phyloP scores from a whole-genome alignment of 2,888 invertebrate species.

The Ophion ellenae region DNA sequence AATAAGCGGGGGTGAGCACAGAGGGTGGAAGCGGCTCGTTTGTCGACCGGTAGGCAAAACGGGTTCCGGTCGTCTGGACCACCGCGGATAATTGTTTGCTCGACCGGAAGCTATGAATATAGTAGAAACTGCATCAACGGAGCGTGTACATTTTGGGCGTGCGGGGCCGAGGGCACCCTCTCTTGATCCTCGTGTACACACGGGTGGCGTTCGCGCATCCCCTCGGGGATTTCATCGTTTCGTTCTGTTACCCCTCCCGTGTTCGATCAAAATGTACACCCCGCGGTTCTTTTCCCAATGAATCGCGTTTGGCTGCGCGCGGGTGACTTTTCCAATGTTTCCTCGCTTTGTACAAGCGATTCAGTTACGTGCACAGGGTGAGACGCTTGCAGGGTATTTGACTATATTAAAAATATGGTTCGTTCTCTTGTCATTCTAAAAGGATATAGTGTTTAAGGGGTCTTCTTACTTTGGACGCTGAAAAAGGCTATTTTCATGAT shows the following conservation, averaged over 20 bases:
- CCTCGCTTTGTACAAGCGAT: conserved; percentile 3
- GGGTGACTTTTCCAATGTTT: conserved; percentile 17
- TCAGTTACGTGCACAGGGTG: conserved; percentile 27
- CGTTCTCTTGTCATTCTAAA: too few species aligned
- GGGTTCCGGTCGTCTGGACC: conserved; percentile 72
- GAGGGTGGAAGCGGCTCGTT: conserved; percentile 27
- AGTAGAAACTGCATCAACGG: conserved; percentile 52
- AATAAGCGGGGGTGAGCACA: conserved; percentile 2
- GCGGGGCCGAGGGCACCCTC: conserved; percentile 22
- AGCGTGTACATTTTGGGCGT: conserved; percentile 33
- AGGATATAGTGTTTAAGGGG: too few species aligned
- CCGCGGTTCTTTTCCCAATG: neutral
- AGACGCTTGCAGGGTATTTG: neutral
- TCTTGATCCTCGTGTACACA: conserved; percentile 2
- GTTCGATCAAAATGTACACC: conserved; percentile 43
- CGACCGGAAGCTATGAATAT: conserved; percentile 79
- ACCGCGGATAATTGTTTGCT: conserved; percentile 79
- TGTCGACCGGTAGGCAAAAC: conserved; percentile 73
- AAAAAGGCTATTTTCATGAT: too few species aligned
- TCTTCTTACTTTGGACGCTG: too few species aligned
- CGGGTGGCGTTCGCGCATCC: conserved; percentile 29
- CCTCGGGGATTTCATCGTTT: conserved; percentile 44
- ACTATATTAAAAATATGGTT: too few species aligned
- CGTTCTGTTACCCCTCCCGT: conserved; percentile 12
- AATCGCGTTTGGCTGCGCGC: conserved; percentile 32